Percentiles rank a stretch among this genome's conserved stretches.
Evolutionary conservation across 2,113 vertebrate genomes (phyloP).

Genomic region (Hirundichthys speculiger): DNA sequence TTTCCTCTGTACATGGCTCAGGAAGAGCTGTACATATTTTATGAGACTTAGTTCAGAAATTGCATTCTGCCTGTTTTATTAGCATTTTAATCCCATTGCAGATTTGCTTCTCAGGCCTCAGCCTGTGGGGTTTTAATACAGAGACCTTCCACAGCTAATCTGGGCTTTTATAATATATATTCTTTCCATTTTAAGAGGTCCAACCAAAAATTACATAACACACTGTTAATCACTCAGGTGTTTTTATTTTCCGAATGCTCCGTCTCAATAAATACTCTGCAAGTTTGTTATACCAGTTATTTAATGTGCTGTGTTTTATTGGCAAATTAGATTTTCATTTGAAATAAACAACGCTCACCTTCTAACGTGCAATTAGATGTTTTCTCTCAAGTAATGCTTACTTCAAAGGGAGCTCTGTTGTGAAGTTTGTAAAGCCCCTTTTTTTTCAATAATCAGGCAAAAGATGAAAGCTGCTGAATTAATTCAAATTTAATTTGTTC

Average conservation of each 20-base stretch:
- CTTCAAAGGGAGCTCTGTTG: constrained; percentile 70
- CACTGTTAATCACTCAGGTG: neutral
- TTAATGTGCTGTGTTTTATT: constrained; percentile 28
- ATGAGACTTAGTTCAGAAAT: constrained; percentile 74
- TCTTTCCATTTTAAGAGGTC: constrained; percentile 33
- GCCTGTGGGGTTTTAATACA: constrained; percentile 46
- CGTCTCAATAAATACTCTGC: neutral
- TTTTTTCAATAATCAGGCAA: constrained; percentile 67
- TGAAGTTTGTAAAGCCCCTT: constrained; percentile 66
- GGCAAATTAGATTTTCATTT: constrained; percentile 58
- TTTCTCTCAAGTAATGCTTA: constrained; percentile 58
- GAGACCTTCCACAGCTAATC: constrained; percentile 52
- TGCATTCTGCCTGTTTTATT: constrained; percentile 77
- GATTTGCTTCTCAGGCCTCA: constrained; percentile 47
- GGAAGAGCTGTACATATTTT: constrained; percentile 75
- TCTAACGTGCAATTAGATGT: constrained; percentile 46
- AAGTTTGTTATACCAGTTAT: constrained; percentile 11
- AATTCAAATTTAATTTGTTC: constrained; percentile 84
- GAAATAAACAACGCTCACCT: constrained; percentile 60
- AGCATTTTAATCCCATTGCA: constrained; percentile 79
- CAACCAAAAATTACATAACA: constrained; percentile 18
- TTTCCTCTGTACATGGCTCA: constrained; percentile 57
- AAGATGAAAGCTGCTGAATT: constrained; percentile 77
- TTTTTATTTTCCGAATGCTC: neutral
- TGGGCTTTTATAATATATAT: constrained; percentile 38